A percentile compares a stretch with the other conserved stretches of the same genome.
phyloP scores from a whole-genome alignment of 2,113 vertebrate genomes.

The Alligator sinensis region DNA sequence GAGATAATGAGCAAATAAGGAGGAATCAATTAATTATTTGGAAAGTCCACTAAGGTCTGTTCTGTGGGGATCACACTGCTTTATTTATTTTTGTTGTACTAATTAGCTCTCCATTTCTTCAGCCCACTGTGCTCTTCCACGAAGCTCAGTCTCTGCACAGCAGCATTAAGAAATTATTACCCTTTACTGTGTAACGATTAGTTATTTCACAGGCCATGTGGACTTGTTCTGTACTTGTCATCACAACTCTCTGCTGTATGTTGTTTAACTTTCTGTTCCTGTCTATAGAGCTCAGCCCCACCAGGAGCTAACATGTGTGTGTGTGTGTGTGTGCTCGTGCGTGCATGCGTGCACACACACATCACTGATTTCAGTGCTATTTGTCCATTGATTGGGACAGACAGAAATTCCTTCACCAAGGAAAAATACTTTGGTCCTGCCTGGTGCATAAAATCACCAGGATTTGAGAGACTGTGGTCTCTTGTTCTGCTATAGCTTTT shows the following conservation, averaged over 20 bases:
- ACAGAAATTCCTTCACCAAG: neutral
- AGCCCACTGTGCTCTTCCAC: neutral
- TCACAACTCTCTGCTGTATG: neutral
- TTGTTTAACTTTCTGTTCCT: neutral
- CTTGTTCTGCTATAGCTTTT: neutral
- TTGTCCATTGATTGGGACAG: neutral
- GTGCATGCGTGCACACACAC: too few relatives aligned
- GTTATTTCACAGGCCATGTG: neutral
- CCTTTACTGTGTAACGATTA: constrained; percentile 14
- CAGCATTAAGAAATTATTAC: neutral
- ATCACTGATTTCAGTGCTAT: neutral
- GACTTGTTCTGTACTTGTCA: neutral
- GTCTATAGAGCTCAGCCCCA: neutral
- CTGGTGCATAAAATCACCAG: fast-evolving
- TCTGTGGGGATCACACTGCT: neutral
- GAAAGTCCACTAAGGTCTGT: neutral
- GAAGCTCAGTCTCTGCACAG: neutral
- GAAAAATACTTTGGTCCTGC: neutral
- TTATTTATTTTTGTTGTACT: constrained; percentile 1
- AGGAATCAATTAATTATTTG: neutral
- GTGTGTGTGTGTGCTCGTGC: fast-evolving
- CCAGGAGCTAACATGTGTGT: neutral
- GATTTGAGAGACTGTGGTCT: neutral
- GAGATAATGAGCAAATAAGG: neutral
- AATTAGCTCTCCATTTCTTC: neutral